phyloP scores from a whole-genome alignment of 2,113 vertebrate genomes.

The Nerophis lumbriciformis region DNA sequence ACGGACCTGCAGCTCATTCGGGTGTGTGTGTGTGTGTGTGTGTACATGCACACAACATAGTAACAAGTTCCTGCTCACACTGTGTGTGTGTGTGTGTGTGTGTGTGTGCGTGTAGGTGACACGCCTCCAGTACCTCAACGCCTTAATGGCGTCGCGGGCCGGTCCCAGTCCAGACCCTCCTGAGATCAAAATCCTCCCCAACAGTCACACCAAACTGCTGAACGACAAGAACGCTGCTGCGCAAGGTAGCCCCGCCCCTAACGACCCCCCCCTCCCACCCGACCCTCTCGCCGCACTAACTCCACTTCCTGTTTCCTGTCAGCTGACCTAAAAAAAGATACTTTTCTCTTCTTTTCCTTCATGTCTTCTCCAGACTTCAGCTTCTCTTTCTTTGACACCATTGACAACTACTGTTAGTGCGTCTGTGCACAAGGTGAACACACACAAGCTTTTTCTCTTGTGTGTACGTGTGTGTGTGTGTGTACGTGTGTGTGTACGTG shows the following conservation, averaged over 20 bases:
- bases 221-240: conserved; percentile 66
- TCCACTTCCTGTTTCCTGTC: conserved; percentile 35
- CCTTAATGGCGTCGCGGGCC: conserved; percentile 79
- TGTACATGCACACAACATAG: background rate
- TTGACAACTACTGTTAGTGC: conserved; percentile 85
- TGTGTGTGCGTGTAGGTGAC: conserved; percentile 71
- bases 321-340: conserved; percentile 54
- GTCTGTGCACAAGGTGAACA: conserved; percentile 66
- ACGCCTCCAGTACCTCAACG: conserved; percentile 84
- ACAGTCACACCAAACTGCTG: conserved; percentile 84
- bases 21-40: conserved; percentile 30
- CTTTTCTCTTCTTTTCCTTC: conserved; percentile 46
- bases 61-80: background rate
- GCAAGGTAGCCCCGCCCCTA: conserved; percentile 52
- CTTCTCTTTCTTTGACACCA: conserved; percentile 85
- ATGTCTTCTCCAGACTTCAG: conserved; percentile 60
- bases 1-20: conserved; percentile 87
- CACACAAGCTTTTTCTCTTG: conserved; percentile 1
- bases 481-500: conserved; percentile 6
- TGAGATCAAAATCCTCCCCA: conserved; percentile 78
- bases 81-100: background rate
- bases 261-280: background rate
- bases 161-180: conserved; percentile 74
- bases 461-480: background rate
- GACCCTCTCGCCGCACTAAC: no score